A percentile compares a stretch with the other conserved stretches of the same genome.
These are phyloP conservation scores for Damaliscus lunatus DNA, from an alignment of 2,113 vertebrate genomes.

Conservation along the genomic window DNA sequence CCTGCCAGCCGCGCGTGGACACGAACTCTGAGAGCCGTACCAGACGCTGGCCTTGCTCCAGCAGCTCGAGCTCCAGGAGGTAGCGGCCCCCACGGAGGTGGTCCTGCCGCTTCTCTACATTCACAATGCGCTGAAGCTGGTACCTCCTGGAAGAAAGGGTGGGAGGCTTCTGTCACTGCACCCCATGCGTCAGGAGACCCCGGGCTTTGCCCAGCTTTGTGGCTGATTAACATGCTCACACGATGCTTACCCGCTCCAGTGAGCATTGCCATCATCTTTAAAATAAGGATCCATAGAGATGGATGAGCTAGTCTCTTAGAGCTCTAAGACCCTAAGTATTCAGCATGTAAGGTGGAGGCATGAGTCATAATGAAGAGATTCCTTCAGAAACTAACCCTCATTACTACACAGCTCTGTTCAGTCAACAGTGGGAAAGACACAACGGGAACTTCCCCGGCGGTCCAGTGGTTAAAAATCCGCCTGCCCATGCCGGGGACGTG, in stretches of 20 bases:
- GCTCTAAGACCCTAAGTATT: background rate
- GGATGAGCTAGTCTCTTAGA: background rate
- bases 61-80: slow-evolving; percentile 91
- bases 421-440: background rate
- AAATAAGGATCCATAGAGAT: background rate
- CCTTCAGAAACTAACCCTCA: background rate
- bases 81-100: slow-evolving; percentile 86
- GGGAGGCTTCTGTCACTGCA: background rate
- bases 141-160: slow-evolving; percentile 80
- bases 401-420: background rate
- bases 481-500: background rate
- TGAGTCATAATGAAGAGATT: background rate
- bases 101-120: slow-evolving; percentile 90
- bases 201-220: background rate
- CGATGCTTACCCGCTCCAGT: background rate
- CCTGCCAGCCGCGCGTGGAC: slow-evolving; percentile 80
- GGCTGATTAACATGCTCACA: background rate
- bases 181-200: background rate
- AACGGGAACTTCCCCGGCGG: rapidly evolving
- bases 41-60: slow-evolving; percentile 74
- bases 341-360: background rate
- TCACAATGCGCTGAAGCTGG: slow-evolving; percentile 86
- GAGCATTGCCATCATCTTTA: background rate
- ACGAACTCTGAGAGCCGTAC: slow-evolving; percentile 90
- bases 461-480: background rate